phyloP scores from a whole-genome alignment of 2,888 invertebrate species.

The Rotaria macrura region DNA sequence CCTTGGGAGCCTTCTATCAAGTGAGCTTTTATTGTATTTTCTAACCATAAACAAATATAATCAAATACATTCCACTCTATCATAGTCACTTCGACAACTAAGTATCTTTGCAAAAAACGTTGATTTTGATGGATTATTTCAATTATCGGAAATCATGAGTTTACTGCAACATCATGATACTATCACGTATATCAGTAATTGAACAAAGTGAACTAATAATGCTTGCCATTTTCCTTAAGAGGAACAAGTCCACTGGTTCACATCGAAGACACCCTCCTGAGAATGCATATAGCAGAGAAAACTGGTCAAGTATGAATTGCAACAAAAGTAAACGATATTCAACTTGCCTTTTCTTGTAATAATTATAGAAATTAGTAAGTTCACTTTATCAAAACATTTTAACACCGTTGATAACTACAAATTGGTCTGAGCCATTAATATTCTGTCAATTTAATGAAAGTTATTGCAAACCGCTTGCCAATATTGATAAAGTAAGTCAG shows the following conservation, averaged over 20 bases:
- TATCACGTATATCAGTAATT: slow-evolving; percentile 55
- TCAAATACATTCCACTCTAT: background rate
- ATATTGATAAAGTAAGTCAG: background rate
- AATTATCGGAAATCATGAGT: slow-evolving; percentile 44
- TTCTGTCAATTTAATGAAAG: background rate
- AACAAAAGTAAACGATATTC: no score
- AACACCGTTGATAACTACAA: background rate
- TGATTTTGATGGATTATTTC: background rate
- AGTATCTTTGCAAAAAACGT: background rate
- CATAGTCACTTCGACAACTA: background rate
- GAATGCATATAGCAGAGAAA: background rate
- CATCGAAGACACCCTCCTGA: background rate
- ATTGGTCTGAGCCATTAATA: background rate
- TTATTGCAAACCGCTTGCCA: background rate
- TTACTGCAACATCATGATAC: slow-evolving; percentile 79
- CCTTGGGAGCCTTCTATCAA: background rate
- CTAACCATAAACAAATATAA: background rate
- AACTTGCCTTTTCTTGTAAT: no score
- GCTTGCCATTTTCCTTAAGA: background rate
- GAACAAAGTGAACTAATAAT: background rate
- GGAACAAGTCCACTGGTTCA: background rate
- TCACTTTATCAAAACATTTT: background rate
- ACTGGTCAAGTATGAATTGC: background rate
- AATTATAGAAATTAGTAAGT: background rate
- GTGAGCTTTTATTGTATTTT: background rate